Evolutionary conservation across 2,888 invertebrate species (phyloP).

Genomic region (Hydrotaea diabolus): DNA sequence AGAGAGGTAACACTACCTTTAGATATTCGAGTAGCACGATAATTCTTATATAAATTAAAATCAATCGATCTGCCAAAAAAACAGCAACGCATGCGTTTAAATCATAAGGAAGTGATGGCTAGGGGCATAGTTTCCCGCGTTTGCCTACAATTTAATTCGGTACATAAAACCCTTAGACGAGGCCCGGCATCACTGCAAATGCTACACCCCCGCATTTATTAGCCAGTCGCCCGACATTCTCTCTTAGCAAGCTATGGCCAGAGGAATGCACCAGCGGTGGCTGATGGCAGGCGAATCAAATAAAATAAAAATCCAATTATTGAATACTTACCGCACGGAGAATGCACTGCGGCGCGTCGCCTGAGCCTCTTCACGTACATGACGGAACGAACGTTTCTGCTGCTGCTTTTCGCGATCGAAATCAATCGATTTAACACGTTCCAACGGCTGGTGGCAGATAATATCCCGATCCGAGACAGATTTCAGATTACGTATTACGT

Average conservation of each 20-base stretch:
- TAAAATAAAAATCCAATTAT: conserved; percentile 18
- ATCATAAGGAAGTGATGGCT: background rate
- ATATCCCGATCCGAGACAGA: conserved; percentile 94
- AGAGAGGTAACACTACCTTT: no score
- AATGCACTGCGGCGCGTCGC: conserved; percentile 91
- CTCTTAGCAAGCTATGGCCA: background rate
- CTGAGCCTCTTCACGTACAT: conserved; percentile 84
- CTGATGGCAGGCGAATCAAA: background rate
- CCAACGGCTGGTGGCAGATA: conserved; percentile 92
- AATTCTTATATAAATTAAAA: no score
- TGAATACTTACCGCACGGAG: conserved; percentile 85
- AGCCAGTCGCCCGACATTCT: background rate
- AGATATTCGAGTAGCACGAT: no score
- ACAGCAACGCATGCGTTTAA: no score
- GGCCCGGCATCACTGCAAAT: background rate
- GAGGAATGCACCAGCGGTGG: no score
- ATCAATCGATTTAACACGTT: conserved; percentile 88
- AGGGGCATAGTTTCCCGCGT: background rate
- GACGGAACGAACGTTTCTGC: conserved; percentile 88
- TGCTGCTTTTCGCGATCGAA: conserved; percentile 89
- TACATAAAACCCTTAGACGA: background rate
- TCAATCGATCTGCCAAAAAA: no score
- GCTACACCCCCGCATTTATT: background rate
- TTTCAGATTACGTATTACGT: conserved; percentile 94
- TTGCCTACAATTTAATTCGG: background rate